Evolutionary conservation across 2,797 vertebrate species (phyloP).

Genomic region (Rhodeus uyekii): DNA sequence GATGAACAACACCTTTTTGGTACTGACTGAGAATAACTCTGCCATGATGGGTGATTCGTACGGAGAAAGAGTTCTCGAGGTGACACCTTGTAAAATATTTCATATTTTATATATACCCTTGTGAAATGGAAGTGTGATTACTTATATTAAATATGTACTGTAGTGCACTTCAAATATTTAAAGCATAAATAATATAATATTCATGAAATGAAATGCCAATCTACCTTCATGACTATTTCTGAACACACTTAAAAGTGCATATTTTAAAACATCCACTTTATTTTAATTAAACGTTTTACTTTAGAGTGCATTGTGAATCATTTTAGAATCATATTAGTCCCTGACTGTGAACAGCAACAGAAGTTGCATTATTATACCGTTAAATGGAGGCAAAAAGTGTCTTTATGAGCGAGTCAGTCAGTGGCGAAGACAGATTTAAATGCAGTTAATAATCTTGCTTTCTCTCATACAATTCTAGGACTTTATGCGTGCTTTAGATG

Average conservation of each 20-base stretch:
- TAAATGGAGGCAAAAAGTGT: no score
- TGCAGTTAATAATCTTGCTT: no score
- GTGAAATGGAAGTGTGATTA: not conserved
- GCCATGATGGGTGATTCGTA: not conserved
- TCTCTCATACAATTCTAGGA: no score
- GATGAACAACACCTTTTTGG: conserved; percentile 54
- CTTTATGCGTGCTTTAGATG: conserved; percentile 63
- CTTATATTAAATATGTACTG: not conserved
- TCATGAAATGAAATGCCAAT: not conserved
- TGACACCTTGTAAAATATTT: conserved; percentile 57
- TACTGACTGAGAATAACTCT: conserved; percentile 35
- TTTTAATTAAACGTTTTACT: not conserved
- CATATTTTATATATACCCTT: not conserved
- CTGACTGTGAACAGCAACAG: no score
- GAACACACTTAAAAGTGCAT: not conserved
- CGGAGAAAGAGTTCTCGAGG: conserved; percentile 59
- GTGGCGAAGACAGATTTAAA: no score
- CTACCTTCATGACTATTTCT: not conserved
- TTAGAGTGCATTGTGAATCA: not conserved
- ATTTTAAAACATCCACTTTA: not conserved
- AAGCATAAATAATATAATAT: not conserved
- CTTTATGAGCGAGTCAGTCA: no score
- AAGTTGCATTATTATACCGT: no score
- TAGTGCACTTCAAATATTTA: not conserved
- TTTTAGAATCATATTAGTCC: no score